Evolutionary conservation across 1,140 invertebrate genomes (phyloP).

Genomic region (Bombus haemorrhoidalis): DNA sequence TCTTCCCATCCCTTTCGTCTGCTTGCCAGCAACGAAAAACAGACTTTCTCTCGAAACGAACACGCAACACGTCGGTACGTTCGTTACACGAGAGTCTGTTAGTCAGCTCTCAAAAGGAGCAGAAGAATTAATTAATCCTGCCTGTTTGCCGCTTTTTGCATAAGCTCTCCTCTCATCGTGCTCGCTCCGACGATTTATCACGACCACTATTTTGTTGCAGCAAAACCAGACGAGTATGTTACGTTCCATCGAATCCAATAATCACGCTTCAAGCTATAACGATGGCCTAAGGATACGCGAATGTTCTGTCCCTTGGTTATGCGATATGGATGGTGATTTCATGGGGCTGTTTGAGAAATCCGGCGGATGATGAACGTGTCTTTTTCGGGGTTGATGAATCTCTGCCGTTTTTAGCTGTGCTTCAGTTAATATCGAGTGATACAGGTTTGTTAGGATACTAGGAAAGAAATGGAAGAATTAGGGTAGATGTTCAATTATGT

Average conservation of each 20-base stretch:
- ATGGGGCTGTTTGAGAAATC: not conserved
- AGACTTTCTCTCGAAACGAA: not conserved
- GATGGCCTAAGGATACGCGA: not conserved
- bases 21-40: not conserved
- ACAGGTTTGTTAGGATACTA: not conserved
- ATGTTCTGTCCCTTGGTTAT: not conserved
- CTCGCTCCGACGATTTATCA: not conserved
- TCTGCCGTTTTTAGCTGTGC: not conserved
- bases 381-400: not conserved
- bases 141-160: not conserved
- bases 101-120: not conserved
- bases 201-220: not conserved
- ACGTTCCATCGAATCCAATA: not conserved
- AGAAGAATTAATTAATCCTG: slow-evolving; percentile 17
- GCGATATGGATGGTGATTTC: not conserved
- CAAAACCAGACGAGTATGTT: not conserved
- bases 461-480: not conserved
- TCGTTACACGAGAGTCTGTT: not conserved
- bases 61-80: not conserved
- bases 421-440: not conserved
- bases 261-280: not conserved
- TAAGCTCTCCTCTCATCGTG: not conserved
- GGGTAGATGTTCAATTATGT: not conserved
- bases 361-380: not conserved
- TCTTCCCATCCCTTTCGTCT: not conserved